Percentiles rank a stretch among this genome's conserved stretches.
phyloP scores from a whole-genome alignment of 2,888 invertebrate species.

The Drosophila anomalipes region DNA sequence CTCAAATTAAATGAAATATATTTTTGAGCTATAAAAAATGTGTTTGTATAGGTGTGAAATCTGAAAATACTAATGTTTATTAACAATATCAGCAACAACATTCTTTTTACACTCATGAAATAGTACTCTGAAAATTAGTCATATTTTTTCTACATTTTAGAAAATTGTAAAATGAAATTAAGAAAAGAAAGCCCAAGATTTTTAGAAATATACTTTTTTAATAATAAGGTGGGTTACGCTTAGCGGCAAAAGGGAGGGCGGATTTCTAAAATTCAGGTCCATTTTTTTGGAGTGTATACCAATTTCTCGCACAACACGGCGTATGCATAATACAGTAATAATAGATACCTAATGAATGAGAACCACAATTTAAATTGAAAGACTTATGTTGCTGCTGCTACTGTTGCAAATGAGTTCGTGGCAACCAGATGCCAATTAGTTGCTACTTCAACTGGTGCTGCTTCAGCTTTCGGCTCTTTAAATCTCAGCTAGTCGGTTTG shows the following conservation, averaged over 20 bases:
- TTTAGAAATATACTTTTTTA: neutral
- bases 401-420: constrained; percentile 3
- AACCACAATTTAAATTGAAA: constrained; percentile 15
- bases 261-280: neutral
- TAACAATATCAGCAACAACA: neutral
- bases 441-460: constrained; percentile 8
- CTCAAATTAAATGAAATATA: too few species aligned
- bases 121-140: too few species aligned
- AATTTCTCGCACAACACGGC: neutral
- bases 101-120: too few species aligned
- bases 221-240: neutral
- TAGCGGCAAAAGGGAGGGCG: too few species aligned
- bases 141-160: neutral
- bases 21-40: too few species aligned
- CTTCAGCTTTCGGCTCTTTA: constrained; percentile 18
- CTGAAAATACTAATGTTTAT: neutral
- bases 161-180: neutral
- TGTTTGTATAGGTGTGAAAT: too few species aligned
- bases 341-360: constrained; percentile 8
- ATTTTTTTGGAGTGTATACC: neutral
- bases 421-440: constrained; percentile 43
- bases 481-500: constrained; percentile 36
- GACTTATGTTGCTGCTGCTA: constrained; percentile 17
- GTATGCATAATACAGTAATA: constrained; percentile 29
- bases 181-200: neutral